Evolutionary conservation across 2,113 vertebrate species (phyloP).

Genomic region (Tetrao urogallus): DNA sequence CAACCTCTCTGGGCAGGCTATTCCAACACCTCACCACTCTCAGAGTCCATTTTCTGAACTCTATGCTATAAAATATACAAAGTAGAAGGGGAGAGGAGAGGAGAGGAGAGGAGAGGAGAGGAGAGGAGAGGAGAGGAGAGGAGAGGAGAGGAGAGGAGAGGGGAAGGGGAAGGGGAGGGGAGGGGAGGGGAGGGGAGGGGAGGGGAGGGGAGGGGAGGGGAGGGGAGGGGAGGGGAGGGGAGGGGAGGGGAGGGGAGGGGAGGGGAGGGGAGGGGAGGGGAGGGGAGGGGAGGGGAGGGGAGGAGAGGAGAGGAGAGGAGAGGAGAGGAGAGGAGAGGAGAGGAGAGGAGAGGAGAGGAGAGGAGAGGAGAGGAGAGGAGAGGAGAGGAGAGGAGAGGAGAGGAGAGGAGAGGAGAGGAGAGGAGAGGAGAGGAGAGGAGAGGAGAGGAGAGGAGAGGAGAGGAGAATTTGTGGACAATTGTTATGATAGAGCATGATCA

Average conservation of each 20-base stretch:
- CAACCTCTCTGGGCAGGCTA: too few species aligned
- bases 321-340: not conserved
- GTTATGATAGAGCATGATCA: not conserved
- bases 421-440: not conserved
- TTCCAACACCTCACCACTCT: too few species aligned
- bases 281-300: not conserved
- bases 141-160: not conserved
- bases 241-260: not conserved
- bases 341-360: too few species aligned
- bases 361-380: not conserved
- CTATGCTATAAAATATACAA: not conserved
- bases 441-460: not conserved
- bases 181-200: not conserved
- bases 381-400: too few species aligned
- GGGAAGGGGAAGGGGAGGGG: too few species aligned
- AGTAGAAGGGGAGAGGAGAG: not conserved
- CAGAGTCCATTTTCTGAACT: not conserved
- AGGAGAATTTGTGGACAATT: not conserved
- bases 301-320: not conserved
- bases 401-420: not conserved
- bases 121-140: not conserved
- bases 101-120: not conserved
- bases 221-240: too few species aligned
- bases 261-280: too few species aligned
- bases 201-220: not conserved